phyloP scores from a whole-genome alignment of 2,113 vertebrate genomes.

The Scalopus aquaticus region DNA sequence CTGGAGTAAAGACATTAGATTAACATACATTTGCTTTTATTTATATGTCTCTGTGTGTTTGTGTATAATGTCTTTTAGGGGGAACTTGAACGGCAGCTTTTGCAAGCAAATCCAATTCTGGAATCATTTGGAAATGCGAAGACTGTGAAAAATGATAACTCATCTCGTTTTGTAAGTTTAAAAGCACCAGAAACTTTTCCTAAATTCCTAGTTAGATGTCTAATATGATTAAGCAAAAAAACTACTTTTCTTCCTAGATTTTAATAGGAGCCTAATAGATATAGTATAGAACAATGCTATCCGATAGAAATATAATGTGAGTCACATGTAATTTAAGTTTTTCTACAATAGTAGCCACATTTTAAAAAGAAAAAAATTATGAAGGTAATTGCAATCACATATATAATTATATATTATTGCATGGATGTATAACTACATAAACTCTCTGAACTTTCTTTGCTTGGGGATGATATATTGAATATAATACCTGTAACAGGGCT shows the following conservation, averaged over 20 bases:
- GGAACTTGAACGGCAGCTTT: constrained; percentile 96
- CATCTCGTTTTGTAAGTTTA: constrained; percentile 97
- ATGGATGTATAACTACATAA: background rate
- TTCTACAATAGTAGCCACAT: background rate
- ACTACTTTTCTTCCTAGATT: background rate
- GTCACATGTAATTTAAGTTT: background rate
- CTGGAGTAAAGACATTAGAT: background rate
- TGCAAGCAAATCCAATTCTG: constrained; percentile 98
- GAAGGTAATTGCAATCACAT: background rate
- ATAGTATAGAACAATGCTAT: background rate
- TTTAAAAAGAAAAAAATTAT: background rate
- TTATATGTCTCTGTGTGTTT: constrained; percentile 62
- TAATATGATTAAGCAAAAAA: background rate
- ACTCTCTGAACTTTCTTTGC: background rate
- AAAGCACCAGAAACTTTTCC: constrained; percentile 50
- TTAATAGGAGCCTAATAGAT: constrained; percentile 5
- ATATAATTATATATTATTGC: background rate
- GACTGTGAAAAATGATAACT: constrained; percentile 99
- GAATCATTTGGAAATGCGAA: constrained; percentile 99
- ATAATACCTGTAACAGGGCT: background rate
- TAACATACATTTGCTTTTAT: constrained; percentile 50
- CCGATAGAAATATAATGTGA: background rate
- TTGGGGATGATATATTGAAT: background rate
- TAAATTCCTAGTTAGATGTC: constrained; percentile 1
- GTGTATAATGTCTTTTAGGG: constrained; percentile 87